Conservation (phyloP, 2,113 vertebrate species). For the Rhegmatorhina hoffmannsi region DNA sequence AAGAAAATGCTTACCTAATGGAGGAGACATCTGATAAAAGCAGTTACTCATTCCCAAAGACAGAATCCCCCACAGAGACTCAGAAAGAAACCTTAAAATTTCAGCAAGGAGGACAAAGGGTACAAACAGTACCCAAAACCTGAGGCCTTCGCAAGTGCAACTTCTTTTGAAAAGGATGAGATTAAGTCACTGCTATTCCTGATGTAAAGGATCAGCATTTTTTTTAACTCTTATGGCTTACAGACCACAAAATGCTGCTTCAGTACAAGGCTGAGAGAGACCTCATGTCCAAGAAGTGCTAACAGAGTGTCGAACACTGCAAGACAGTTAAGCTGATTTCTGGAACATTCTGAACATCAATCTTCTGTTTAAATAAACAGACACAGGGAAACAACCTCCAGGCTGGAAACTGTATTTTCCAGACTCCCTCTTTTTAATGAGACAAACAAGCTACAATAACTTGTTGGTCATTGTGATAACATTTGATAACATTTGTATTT, state of each 20-base stretch:
- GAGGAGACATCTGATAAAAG: not conserved
- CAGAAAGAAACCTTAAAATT: not conserved
- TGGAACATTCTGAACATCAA: not conserved
- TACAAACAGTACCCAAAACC: not conserved
- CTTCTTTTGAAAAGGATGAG: not conserved
- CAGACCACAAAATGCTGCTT: not conserved
- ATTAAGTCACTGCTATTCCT: not conserved
- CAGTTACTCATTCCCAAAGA: not conserved
- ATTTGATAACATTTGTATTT: not conserved
- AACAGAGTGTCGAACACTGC: not conserved
- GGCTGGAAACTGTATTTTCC: not conserved
- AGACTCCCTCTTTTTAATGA: not conserved
- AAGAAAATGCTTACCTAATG: not conserved
- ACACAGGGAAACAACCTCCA: not conserved
- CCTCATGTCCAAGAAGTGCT: not conserved
- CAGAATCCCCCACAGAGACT: not conserved
- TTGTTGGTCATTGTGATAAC: not conserved
- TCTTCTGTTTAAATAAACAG: not conserved
- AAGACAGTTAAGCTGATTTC: not conserved
- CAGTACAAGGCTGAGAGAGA: not conserved
- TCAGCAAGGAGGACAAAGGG: not conserved
- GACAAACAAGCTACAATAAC: not conserved
- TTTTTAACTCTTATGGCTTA: not conserved
- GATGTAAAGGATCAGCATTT: not conserved
- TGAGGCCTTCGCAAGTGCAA: rapidly evolving